phyloP scores from a whole-genome alignment of 1,140 invertebrate genomes.

The Drosophila equinoxialis region DNA sequence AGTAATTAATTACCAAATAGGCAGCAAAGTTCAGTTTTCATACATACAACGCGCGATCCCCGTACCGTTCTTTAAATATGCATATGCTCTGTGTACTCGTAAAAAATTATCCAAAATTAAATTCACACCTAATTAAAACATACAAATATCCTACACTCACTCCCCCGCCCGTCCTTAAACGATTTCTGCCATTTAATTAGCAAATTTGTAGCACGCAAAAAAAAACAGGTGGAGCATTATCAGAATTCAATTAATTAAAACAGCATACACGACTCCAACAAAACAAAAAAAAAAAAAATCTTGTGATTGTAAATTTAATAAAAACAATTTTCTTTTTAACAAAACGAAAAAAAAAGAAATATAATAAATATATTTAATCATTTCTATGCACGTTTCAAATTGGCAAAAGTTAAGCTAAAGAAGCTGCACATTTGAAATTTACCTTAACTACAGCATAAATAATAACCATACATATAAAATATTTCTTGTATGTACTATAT shows the following conservation, averaged over 20 bases:
- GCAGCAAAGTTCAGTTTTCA: conserved; percentile 63
- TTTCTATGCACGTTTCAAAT: conserved; percentile 38
- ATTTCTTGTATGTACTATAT: conserved; percentile 49
- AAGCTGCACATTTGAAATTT: conserved; percentile 39
- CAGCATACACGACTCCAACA: conserved; percentile 12
- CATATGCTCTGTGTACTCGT: conserved; percentile 57
- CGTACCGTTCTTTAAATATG: conserved; percentile 32
- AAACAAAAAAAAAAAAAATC: conserved; percentile 55
- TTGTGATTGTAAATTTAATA: conserved; percentile 81
- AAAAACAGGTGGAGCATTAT: conserved; percentile 35
- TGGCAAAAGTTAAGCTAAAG: conserved; percentile 7
- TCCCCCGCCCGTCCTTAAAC: conserved; percentile 55
- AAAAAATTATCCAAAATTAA: conserved; percentile 17
- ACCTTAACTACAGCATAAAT: conserved; percentile 46
- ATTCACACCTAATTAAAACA: conserved; percentile 17
- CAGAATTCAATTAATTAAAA: conserved; percentile 33
- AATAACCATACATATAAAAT: conserved; percentile 24
- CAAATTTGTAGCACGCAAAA: conserved; percentile 67
- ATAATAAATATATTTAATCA: conserved; percentile 56
- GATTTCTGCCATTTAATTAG: conserved; percentile 76
- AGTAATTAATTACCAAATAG: conserved; percentile 68
- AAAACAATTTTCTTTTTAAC: conserved; percentile 60
- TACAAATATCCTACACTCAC: conserved; percentile 39
- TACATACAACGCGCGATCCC: background rate
- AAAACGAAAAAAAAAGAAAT: conserved; percentile 12